A percentile compares a stretch with the other conserved stretches of the same genome.
Conservation (phyloP, 2,113 vertebrate genomes). For the Dasyornis broadbenti region DNA sequence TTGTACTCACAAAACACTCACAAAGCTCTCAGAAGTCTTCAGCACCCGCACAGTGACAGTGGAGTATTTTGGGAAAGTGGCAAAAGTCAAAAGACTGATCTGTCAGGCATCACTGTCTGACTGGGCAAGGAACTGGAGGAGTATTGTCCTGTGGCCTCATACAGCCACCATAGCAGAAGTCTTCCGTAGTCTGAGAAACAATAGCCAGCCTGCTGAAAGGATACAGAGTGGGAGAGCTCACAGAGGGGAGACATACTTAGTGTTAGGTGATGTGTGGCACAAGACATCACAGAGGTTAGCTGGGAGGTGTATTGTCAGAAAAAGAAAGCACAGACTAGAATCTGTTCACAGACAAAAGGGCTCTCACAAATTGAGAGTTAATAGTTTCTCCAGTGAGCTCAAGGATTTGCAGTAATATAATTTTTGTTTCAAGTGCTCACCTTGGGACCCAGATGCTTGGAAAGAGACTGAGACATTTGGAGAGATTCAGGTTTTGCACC, state of each 20-base stretch:
- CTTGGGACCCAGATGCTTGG: slow-evolving; percentile 17
- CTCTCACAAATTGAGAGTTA: slow-evolving; percentile 25
- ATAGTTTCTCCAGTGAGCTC: slow-evolving; percentile 25
- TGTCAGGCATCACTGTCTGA: background rate
- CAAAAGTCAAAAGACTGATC: background rate
- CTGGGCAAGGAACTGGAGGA: background rate
- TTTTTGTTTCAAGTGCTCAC: slow-evolving; percentile 48
- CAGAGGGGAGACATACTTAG: background rate
- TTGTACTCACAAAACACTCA: background rate
- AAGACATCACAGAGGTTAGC: background rate
- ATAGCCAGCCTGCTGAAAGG: background rate
- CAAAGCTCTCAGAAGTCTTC: background rate
- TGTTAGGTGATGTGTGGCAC: background rate
- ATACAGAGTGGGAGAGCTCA: background rate
- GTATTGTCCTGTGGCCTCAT: background rate
- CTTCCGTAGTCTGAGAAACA: background rate
- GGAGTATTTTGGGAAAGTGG: background rate
- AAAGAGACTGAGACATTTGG: slow-evolving; percentile 8
- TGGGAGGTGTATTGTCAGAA: background rate
- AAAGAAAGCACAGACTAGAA: background rate
- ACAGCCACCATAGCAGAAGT: background rate
- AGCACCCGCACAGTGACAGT: background rate
- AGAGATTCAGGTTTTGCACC: slow-evolving; percentile 29
- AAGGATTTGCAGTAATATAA: slow-evolving; percentile 34
- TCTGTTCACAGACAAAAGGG: slow-evolving; percentile 29